Base-by-base conservation (phyloP, 2,888 invertebrate species). In the Caenorhabditis japonica region DNA sequence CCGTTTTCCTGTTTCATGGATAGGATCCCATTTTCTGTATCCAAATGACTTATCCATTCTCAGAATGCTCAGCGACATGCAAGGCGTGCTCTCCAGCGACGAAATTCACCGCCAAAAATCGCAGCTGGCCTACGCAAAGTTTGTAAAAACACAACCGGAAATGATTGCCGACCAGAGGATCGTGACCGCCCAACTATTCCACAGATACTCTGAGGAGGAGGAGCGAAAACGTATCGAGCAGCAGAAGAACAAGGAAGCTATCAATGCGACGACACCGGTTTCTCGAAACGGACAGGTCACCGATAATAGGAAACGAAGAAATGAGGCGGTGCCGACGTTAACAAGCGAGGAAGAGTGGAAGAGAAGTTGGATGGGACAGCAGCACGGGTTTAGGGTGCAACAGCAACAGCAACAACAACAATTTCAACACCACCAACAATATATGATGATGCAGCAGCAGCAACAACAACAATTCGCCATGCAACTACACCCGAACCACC, bases 161-260 rank as follows among this genome's bases (percentile, higher is more conserved):
- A 41, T 60, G 38, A 36, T 69, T 36, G 43, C 33, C 1, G 17
- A 41, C 17, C 39, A 60, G n/a, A 46, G 69, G 19, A 43, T 19
- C n/a, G 49, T 60, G 10, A 69, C 69, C 13, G 53, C 53, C 1
- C 53, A 55, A 5, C 49, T 68, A 21, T 60, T 25, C 39, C 15
- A 55, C n/a, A 44, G 60, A 21, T 69, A 49, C 23, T 33, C 47
- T 13, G 69, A 69, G 17, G 69, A 69, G 15, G 69, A 60, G 30
- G 69, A 69, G 10, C 46, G 55, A 10, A 69, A 69, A 23, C 23
- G 49, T 8, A 34, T 55, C 13, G 69, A 69, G 21, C 47, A 47
- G 27, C 53, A 34, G 17, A 69, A 69, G 55, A 69, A 41, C 15
- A 69, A 69, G 36, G 69, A 69, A 15, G 69, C 60, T 12, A 60